Conservation (phyloP, 1,140 invertebrate species). For the Adoxophyes honmai region DNA sequence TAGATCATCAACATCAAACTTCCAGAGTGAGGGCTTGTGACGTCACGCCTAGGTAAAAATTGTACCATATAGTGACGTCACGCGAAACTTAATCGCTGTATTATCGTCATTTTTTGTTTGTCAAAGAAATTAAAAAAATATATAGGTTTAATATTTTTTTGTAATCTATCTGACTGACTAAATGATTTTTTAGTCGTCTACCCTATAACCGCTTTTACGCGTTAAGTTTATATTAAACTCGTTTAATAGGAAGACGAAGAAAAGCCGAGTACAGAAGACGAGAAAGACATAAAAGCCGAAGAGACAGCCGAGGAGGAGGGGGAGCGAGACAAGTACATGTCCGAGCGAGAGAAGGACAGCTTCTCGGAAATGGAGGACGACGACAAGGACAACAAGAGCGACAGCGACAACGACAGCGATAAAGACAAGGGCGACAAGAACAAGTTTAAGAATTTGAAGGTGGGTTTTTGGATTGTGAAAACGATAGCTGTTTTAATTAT, state of each 20-base stretch:
- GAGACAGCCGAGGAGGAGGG: slow-evolving; percentile 51
- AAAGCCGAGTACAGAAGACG: slow-evolving; percentile 62
- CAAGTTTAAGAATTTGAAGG: slow-evolving; percentile 67
- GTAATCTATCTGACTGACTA: too few species aligned
- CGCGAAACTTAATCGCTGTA: too few species aligned
- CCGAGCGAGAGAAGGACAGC: slow-evolving; percentile 66
- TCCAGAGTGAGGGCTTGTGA: too few species aligned
- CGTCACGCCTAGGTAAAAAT: too few species aligned
- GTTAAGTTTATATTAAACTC: too few species aligned
- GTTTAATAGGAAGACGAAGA: slow-evolving; percentile 63
- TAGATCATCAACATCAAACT: too few species aligned
- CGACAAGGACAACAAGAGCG: slow-evolving; percentile 68
- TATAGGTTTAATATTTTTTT: too few species aligned
- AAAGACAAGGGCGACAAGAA: slow-evolving; percentile 49
- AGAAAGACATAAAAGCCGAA: slow-evolving; percentile 54
- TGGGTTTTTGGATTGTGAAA: slow-evolving; percentile 18
- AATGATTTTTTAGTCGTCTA: too few species aligned
- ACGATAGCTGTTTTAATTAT: neutral
- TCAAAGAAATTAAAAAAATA: too few species aligned
- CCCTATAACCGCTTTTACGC: too few species aligned
- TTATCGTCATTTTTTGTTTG: too few species aligned
- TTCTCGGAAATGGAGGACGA: slow-evolving; percentile 75
- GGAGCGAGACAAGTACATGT: slow-evolving; percentile 47
- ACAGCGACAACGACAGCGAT: slow-evolving; percentile 71
- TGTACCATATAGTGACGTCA: too few species aligned